Evolutionary conservation across 2,888 invertebrate species (phyloP).

Genomic region (Pandemis corylana): DNA sequence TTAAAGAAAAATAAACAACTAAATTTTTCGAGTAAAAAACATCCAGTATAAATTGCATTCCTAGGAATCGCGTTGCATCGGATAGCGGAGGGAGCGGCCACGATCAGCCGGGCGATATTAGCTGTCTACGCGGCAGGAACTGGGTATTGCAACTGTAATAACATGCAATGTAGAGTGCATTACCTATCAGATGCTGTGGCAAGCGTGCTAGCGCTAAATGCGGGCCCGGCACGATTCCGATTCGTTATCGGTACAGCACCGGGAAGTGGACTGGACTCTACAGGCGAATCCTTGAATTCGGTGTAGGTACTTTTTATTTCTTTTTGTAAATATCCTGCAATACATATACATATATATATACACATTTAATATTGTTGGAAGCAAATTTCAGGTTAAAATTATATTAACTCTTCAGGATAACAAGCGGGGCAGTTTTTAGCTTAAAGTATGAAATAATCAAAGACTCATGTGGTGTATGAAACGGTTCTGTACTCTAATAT

Average conservation of each 20-base stretch:
- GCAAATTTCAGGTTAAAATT: too few species aligned
- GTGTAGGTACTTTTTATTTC: neutral
- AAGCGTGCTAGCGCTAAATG: conserved; percentile 78
- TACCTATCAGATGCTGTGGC: conserved; percentile 75
- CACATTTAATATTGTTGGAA: too few species aligned
- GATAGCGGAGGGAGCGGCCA: conserved; percentile 53
- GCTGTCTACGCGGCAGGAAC: conserved; percentile 55
- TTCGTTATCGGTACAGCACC: conserved; percentile 70
- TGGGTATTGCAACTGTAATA: conserved; percentile 62
- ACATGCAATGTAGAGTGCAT: conserved; percentile 65
- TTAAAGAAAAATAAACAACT: neutral
- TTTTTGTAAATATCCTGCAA: too few species aligned
- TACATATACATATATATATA: too few species aligned
- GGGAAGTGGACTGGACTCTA: conserved; percentile 49
- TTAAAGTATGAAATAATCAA: too few species aligned
- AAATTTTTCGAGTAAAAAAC: neutral
- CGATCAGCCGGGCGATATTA: conserved; percentile 66
- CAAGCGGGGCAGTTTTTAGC: too few species aligned
- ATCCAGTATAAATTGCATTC: neutral
- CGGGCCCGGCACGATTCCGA: conserved; percentile 77
- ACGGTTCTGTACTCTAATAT: neutral
- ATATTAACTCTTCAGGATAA: too few species aligned
- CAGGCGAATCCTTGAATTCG: conserved; percentile 42
- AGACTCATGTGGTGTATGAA: neutral
- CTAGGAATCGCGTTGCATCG: conserved; percentile 30